These are phyloP conservation scores for Probosciger aterrimus DNA, from an alignment of 2,113 vertebrate genomes.

Conservation along the genomic window DNA sequence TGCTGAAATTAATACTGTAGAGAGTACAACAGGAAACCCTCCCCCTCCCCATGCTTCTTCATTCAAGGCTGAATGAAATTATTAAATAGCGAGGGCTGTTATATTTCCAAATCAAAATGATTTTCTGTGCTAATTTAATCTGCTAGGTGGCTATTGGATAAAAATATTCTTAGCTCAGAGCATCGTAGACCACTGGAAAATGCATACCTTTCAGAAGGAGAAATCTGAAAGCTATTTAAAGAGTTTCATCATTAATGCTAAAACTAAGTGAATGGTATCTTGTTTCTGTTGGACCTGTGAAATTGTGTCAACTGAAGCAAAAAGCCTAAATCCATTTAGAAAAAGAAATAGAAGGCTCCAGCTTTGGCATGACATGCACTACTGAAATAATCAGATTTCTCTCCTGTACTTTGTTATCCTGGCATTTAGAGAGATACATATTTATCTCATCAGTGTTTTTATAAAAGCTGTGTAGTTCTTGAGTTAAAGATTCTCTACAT, in stretches of 20 bases:
- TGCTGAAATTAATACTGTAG: too few relatives aligned
- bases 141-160: not conserved
- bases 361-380: not conserved
- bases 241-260: not conserved
- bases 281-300: not conserved
- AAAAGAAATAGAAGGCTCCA: not conserved
- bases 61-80: not conserved
- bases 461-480: not conserved
- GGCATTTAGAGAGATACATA: not conserved
- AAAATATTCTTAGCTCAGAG: not conserved
- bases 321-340: not conserved
- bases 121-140: not conserved
- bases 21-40: too few relatives aligned
- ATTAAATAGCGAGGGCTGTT: not conserved
- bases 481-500: not conserved
- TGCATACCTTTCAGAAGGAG: not conserved
- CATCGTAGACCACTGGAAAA: not conserved
- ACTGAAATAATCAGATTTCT: not conserved
- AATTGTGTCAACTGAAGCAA: not conserved
- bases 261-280: not conserved
- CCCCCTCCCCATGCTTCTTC: not conserved
- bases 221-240: not conserved
- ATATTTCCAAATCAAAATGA: not conserved
- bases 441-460: not conserved
- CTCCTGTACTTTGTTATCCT: not conserved